These are phyloP conservation scores for Vireo altiloquus DNA, from an alignment of 2,113 vertebrate genomes.

Conservation along the genomic window DNA sequence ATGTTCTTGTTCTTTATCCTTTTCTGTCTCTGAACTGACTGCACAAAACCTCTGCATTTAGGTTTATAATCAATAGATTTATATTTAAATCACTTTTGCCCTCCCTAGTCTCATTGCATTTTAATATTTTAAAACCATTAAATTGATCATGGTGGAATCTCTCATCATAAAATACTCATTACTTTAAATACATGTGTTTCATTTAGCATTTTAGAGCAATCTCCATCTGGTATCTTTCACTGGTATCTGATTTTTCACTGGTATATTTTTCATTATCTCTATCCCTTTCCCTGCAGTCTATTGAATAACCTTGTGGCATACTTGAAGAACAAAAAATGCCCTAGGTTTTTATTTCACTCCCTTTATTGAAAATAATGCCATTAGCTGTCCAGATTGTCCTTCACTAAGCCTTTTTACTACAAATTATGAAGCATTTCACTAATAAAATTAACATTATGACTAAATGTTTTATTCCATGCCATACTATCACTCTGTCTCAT, in stretches of 20 bases:
- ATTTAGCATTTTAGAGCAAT: slow-evolving; percentile 16
- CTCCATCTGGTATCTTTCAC: background rate
- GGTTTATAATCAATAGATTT: slow-evolving; percentile 32
- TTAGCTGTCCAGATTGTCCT: background rate
- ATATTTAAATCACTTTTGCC: slow-evolving; percentile 1
- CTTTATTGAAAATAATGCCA: background rate
- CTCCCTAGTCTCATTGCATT: background rate
- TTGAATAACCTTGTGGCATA: background rate
- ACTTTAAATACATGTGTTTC: slow-evolving; percentile 25
- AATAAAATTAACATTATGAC: background rate
- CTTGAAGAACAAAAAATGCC: background rate
- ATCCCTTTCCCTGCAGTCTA: background rate
- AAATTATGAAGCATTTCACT: background rate
- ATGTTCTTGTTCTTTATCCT: background rate
- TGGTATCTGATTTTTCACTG: background rate
- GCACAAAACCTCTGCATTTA: background rate
- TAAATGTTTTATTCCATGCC: background rate
- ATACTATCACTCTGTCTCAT: background rate
- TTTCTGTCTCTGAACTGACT: background rate
- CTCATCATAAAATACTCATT: slow-evolving; percentile 22
- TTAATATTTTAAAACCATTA: slow-evolving; percentile 53
- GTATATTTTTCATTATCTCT: background rate
- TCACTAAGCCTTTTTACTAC: background rate
- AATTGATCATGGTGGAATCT: background rate
- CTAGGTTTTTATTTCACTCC: background rate